Conservation (phyloP, 2,888 invertebrate species). For the Drosophila vallismaia region DNA sequence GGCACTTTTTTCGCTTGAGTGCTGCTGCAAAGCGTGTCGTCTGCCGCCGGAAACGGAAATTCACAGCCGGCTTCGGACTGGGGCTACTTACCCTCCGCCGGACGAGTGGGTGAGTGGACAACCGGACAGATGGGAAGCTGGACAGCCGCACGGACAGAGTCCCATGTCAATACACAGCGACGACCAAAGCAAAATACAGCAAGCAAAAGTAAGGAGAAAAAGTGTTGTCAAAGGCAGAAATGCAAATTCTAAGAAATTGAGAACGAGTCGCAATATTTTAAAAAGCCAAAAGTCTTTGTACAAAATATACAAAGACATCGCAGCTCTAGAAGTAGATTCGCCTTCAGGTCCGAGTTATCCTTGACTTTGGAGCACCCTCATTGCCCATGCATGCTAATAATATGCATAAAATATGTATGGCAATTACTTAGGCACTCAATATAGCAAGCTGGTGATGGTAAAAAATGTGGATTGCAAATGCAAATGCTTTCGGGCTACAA, state of each 20-base stretch:
- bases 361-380: slow-evolving; percentile 47
- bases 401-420: slow-evolving; percentile 60
- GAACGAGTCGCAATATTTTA: slow-evolving; percentile 67
- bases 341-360: slow-evolving; percentile 22
- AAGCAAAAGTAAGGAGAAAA: slow-evolving; percentile 10
- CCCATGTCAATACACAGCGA: slow-evolving; percentile 66
- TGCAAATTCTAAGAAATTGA: slow-evolving; percentile 70
- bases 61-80: slow-evolving; percentile 66
- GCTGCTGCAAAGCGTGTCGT: slow-evolving; percentile 64
- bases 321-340: slow-evolving; percentile 5
- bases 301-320: slow-evolving; percentile 49
- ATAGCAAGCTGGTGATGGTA: slow-evolving; percentile 24
- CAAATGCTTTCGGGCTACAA: slow-evolving; percentile 40
- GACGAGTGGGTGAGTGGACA: slow-evolving; percentile 41
- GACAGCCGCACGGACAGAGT: slow-evolving; percentile 25
- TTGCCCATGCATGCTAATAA: slow-evolving; percentile 66
- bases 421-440: slow-evolving; percentile 48
- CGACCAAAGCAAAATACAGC: slow-evolving; percentile 42
- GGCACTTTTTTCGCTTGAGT: slow-evolving; percentile 76
- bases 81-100: slow-evolving; percentile 61
- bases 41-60: slow-evolving; percentile 74
- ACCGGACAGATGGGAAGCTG: slow-evolving; percentile 32
- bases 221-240: slow-evolving; percentile 63
- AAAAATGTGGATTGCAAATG: slow-evolving; percentile 26
- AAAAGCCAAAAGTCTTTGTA: slow-evolving; percentile 50